phyloP scores from a whole-genome alignment of 2,113 vertebrate genomes.

The Thryonomys swinderianus region DNA sequence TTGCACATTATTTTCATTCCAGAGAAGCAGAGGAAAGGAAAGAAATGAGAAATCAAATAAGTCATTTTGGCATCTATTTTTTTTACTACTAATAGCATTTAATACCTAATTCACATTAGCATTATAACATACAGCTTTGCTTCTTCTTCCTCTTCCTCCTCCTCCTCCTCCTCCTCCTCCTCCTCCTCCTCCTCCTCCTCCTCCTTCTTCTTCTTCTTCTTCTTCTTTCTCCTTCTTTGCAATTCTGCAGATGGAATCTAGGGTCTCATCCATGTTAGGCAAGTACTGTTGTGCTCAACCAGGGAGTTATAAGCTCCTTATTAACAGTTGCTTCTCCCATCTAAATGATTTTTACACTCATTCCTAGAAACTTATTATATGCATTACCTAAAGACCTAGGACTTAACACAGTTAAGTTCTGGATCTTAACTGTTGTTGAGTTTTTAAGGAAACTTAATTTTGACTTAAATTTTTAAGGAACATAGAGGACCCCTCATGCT shows the following conservation, averaged over 20 bases:
- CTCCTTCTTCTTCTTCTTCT: too few relatives aligned
- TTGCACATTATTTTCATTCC: not conserved
- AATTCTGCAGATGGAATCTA: not conserved
- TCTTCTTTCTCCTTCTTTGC: not conserved
- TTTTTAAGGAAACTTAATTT: conserved; percentile 20
- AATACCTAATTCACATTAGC: not conserved
- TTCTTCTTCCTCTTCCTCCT: not conserved
- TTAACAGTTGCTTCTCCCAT: not conserved
- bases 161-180: not conserved
- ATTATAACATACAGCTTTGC: not conserved
- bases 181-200: not conserved
- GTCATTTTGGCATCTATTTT: not conserved
- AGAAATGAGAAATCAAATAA: not conserved
- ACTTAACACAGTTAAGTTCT: not conserved
- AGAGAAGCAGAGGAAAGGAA: not conserved
- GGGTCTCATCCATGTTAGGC: not conserved
- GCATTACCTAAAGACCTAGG: not conserved
- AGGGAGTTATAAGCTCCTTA: not conserved
- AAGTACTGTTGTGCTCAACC: not conserved
- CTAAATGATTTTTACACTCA: not conserved
- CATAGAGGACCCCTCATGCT: not conserved
- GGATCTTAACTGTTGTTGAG: conserved; percentile 2
- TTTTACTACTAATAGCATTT: conserved; percentile 7
- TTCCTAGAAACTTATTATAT: not conserved
- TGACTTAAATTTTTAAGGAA: conserved; percentile 32